Evolutionary conservation across 1,140 invertebrate species (phyloP), one percentile per base, ranked within the genome.

Genomic region (Lordiphosa mommai): DNA sequence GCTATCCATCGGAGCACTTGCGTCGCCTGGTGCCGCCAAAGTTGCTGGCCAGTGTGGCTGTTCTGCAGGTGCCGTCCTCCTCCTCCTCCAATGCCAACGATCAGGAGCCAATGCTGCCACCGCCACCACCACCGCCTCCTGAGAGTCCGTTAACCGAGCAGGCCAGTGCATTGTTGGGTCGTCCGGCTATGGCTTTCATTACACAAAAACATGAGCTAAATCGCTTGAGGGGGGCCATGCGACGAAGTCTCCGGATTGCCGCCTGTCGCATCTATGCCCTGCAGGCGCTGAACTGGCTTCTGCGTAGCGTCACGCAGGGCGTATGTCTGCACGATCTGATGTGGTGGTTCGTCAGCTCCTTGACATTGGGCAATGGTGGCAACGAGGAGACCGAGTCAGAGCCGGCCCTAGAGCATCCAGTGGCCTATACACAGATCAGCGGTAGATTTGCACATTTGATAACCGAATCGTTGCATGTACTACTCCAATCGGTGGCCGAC

Each of bases 241-340:
- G 93, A 58, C 93, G 96, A 59, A 94, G 95, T 1, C 86, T 97
- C 1, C 90, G 95, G 46, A 95, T 96, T 73, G 94, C 96, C 4
- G 93, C 95, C 1, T 97, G 95, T 84, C 90, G 96, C 59, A 94
- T 96, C 5, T 97, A 96, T 86, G 96, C 95, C 1, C 74, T 90
- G 13, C 79, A 98, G 92, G 96, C 97, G 0, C 91, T 99, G 44
- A 98, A 98, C 88, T 99, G 98, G 98, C 88, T 99, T 3, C 90
- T 99, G 2, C 92, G 96, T 60, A 96, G 94, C 56, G 96, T 98
- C 1, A 97, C 96, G 0, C 96, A 98, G 88, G 94, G 96, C 4
- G 93, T 94, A 4, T 96, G 95, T 87, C 90, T 98, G 5, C 97
- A 99, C 82, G 97, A 99, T 89, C 90, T 99, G 0, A 92, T 99